A percentile compares a stretch with the other conserved stretches of the same genome.
Conservation (phyloP, 2,113 vertebrate species). For the Erpornis zantholeuca region DNA sequence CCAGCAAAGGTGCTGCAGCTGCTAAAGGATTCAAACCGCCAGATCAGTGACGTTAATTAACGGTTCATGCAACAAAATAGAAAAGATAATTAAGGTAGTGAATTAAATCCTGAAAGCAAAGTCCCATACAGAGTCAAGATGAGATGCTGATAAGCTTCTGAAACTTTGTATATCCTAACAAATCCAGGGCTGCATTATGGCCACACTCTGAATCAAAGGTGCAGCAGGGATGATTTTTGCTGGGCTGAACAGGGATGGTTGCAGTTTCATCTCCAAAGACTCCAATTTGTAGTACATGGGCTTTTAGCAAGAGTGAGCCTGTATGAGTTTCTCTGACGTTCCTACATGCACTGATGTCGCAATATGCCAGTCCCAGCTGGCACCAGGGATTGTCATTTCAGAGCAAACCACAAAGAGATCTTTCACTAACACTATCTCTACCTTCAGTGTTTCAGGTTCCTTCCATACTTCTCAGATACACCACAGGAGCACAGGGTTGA, state of each 20-base stretch:
- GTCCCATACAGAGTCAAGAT: not conserved
- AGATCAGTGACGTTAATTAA: constrained; percentile 18
- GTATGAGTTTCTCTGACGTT: not conserved
- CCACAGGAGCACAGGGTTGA: not conserved
- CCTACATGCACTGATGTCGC: not conserved
- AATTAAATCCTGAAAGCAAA: not conserved
- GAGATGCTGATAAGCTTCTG: not conserved
- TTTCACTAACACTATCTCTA: not conserved
- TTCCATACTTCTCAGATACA: not conserved
- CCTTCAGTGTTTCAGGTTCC: not conserved
- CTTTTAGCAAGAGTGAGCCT: not conserved
- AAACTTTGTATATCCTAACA: not conserved
- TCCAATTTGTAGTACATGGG: not conserved
- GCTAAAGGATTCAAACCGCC: not conserved
- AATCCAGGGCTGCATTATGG: not conserved
- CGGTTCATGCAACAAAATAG: not conserved
- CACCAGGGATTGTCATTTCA: not conserved
- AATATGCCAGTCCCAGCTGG: not conserved
- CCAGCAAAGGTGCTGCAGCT: constrained; percentile 18
- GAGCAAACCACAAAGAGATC: not conserved
- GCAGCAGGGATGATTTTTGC: not conserved
- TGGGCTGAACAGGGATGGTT: not conserved
- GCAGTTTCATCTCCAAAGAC: not conserved
- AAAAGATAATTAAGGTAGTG: not conserved
- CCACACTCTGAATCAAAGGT: not conserved